Evolutionary conservation across 2,797 vertebrate species (phyloP), one percentile per base, ranked within the genome.

Genomic region (Prunella strophiata): DNA sequence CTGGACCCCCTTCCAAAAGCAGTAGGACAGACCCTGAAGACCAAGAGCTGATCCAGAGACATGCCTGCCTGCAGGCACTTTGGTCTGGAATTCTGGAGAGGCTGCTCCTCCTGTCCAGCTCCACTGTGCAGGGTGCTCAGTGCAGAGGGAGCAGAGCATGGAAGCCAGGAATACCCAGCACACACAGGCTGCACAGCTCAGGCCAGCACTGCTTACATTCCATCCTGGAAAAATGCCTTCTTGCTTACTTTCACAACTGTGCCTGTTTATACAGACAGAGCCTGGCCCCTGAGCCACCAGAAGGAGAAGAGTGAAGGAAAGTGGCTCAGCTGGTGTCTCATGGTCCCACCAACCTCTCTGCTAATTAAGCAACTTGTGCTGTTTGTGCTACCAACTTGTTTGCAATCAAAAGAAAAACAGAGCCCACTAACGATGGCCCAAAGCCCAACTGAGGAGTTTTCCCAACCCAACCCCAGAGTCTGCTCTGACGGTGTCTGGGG

Each of bases 51-150:
- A 29, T 29, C 17, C 86, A 70, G 61, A 59, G 15, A 32, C 19
- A 11, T 0, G 0, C 0, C 2, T 7, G 19, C 70, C 36, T 10
- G 12, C 23, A n/a, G 40, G 22, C 2, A 10, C 50, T 43, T 36
- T 9, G 47, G 47, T 51, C 62, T 21, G 45, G 10, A 61, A 19
- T 16, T 38, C 63, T 48, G 32, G 16, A 16, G 62, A 57, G 9
- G 23, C 63, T 18, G 29, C 5, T 65, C 2, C 29, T 38, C 67
- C 52, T 1, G 1, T 9, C 20, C 8, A 10, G 73, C 25, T 15
- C 62, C 5, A 1, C 23, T 0, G 19, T 8, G 70, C 77, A 12
- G 65, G 30, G 66, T 26, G 91, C 89, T 71, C 42, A 29, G 80
- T 2, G 0, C 76, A 67, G 57, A 83, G 59, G 78, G 65, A 66